Conservation (phyloP, 2,113 vertebrate genomes). For the Syngnathus floridae region DNA sequence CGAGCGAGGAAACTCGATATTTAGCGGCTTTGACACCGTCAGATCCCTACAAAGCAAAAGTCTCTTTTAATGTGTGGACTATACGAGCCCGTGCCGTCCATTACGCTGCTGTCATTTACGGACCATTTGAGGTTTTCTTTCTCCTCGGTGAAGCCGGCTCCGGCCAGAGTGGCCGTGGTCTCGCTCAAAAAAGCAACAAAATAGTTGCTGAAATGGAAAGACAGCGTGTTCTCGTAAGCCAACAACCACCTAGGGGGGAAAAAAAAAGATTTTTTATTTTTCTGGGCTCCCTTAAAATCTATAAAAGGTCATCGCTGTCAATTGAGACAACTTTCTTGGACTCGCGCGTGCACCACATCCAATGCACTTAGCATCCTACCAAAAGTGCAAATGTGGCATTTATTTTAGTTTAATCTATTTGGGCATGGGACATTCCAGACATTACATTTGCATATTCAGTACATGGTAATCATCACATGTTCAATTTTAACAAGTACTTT, state of each 20-base stretch:
- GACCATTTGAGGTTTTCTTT: slow-evolving; percentile 88
- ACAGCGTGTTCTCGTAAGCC: slow-evolving; percentile 81
- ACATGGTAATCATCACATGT: too few relatives aligned
- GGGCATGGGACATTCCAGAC: too few relatives aligned
- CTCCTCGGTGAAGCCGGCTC: slow-evolving; percentile 80
- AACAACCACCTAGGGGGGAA: slow-evolving; percentile 76
- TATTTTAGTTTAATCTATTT: too few relatives aligned
- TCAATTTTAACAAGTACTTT: too few relatives aligned
- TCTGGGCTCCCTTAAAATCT: not conserved
- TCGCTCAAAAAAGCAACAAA: slow-evolving; percentile 89
- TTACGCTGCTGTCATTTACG: slow-evolving; percentile 12
- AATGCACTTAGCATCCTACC: not conserved
- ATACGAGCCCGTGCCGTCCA: not conserved
- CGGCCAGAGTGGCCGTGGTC: slow-evolving; percentile 78
- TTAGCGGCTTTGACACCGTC: slow-evolving; percentile 76
- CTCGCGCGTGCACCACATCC: not conserved
- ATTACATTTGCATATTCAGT: too few relatives aligned
- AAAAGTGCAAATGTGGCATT: not conserved
- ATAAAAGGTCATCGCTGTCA: not conserved
- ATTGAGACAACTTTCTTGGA: not conserved
- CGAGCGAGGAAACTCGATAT: slow-evolving; percentile 82
- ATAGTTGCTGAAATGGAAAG: slow-evolving; percentile 91
- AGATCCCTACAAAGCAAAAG: slow-evolving; percentile 72
- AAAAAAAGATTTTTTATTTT: not conserved
- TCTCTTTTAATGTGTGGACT: not conserved